Conservation (phyloP, 2,888 invertebrate species). For the Abrostola tripartita region DNA sequence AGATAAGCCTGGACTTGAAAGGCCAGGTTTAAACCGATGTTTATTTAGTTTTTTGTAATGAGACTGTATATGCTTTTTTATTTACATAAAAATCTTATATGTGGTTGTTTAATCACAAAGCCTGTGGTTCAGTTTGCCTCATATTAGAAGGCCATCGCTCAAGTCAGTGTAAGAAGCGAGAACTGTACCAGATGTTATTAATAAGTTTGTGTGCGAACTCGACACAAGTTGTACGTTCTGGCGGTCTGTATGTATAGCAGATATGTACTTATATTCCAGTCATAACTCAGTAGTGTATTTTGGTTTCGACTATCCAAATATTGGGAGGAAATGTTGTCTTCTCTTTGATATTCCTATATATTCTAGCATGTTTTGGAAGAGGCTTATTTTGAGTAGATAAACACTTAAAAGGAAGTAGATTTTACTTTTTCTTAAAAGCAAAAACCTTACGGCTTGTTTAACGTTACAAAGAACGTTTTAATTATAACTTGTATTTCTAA, state of each 20-base stretch:
- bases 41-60: too few relatives aligned
- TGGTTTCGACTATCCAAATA: conserved; percentile 11
- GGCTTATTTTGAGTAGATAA: neutral
- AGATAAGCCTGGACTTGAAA: too few relatives aligned
- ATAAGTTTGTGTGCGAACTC: conserved; percentile 30
- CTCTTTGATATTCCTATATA: neutral
- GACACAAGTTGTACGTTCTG: conserved; percentile 9
- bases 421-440: too few relatives aligned
- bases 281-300: conserved; percentile 21
- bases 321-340: conserved; percentile 2
- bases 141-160: conserved; percentile 35
- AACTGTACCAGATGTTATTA: conserved; percentile 30
- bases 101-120: too few relatives aligned
- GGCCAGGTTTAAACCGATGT: too few relatives aligned
- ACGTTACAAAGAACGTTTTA: too few relatives aligned
- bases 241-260: conserved; percentile 27
- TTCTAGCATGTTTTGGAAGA: neutral
- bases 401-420: neutral
- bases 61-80: too few relatives aligned
- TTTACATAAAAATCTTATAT: too few relatives aligned
- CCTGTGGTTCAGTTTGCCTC: conserved; percentile 21
- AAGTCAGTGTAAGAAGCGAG: conserved; percentile 13
- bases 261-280: conserved; percentile 19
- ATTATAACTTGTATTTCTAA: too few relatives aligned
- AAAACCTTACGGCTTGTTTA: too few relatives aligned